These are phyloP conservation scores for Acanthurus leucopareius DNA, from an alignment of 2,797 vertebrate genomes.

Conservation along the genomic window DNA sequence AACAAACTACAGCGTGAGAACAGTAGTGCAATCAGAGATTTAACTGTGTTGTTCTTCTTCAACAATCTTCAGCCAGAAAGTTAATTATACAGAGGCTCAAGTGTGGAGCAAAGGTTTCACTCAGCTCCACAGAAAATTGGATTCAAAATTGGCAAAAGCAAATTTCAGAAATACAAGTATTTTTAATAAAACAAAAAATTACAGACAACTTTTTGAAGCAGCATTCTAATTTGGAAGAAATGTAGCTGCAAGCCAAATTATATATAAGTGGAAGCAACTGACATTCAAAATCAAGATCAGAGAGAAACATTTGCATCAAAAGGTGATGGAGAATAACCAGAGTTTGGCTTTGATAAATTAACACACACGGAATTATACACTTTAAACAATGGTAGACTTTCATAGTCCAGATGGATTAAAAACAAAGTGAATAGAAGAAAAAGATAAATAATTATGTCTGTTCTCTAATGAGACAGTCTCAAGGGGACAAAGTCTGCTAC, in stretches of 20 bases:
- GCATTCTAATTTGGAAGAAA: slow-evolving; percentile 8
- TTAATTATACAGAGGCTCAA: slow-evolving; percentile 21
- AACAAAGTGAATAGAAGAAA: too few relatives aligned
- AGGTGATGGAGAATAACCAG: not conserved
- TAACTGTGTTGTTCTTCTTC: slow-evolving; percentile 23
- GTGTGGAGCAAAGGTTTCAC: slow-evolving; percentile 34
- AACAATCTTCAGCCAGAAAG: slow-evolving; percentile 15
- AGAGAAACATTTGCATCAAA: not conserved
- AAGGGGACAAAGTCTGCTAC: not conserved
- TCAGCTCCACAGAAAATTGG: slow-evolving; percentile 62
- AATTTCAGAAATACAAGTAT: slow-evolving; percentile 57
- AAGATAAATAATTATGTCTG: too few relatives aligned
- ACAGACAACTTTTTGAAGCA: slow-evolving; percentile 37
- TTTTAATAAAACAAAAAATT: slow-evolving; percentile 8
- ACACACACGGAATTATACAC: not conserved
- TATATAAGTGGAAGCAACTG: not conserved
- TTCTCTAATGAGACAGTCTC: not conserved
- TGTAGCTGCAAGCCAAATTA: not conserved
- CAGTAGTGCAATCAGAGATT: slow-evolving; percentile 45
- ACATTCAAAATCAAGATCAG: slow-evolving; percentile 1
- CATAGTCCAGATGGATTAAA: too few relatives aligned
- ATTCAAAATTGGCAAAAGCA: slow-evolving; percentile 72
- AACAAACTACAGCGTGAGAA: slow-evolving; percentile 20
- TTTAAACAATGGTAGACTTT: too few relatives aligned
- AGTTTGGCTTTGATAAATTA: not conserved